Base-by-base conservation (phyloP, 2,797 vertebrate species). In the Chromobotia macracanthus region DNA sequence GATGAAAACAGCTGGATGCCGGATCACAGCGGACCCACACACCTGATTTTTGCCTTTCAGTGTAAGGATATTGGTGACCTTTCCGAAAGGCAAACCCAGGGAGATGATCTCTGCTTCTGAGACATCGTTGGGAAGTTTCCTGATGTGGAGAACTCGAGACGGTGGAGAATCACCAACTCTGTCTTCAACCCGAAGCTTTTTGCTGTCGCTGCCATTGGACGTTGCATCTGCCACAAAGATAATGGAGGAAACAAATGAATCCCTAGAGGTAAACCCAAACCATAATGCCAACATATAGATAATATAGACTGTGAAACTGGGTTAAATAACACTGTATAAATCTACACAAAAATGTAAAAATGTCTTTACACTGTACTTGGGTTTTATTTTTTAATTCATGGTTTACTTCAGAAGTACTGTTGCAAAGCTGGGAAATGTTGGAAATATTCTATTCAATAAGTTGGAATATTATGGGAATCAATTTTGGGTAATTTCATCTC, bases 21-120 rank as follows among this genome's bases (percentile, higher is more conserved):
- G 0, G 44, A 48, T 15, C 19, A 65, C 0, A 12, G 65, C 35
- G 31, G 23, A 38, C 19, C 44, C 60, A 86, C 89, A 85, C 90
- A 98, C 97, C 96, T 99, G 97, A 87, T 98, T 99, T 88, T 99
- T 99, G 85, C 97, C 97, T 93, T 99, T 99, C 76, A 99, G 91
- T 66, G 96, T 99, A 41, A 99, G 94, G 91, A 99, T 99, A 87
- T 99, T 99, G 82, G 97, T 99, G 86, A 99, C 97, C 91, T 98
- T 99, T 82, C 97, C 97, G 85, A 99, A 99, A 77, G 97, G 97
- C 84, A 99, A 92, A 51, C 97, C 97, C 72, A 99, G 94, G 84
- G 97, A 95, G 83, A 99, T 98, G 87, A 99, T 96, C 91, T 99
- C 97, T 0, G 97, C 95, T 86, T 99, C 97, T 1, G 96, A 96